Evolutionary conservation across 2,797 vertebrate species (phyloP).

Genomic region (Takifugu ocellatus): DNA sequence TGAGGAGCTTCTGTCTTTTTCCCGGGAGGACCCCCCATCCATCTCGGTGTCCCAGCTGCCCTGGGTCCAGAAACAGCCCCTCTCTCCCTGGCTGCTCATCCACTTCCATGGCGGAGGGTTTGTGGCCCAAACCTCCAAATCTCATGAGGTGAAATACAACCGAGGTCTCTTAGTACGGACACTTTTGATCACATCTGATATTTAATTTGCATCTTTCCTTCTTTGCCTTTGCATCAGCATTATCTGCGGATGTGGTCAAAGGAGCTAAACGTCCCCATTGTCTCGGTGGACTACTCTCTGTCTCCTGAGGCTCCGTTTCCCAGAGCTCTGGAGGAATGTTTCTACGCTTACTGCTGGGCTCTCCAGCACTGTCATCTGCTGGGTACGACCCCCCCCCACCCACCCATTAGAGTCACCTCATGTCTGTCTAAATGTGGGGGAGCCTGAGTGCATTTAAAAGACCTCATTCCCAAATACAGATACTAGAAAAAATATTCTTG

Average conservation of each 20-base stretch:
- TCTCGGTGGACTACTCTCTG: slow-evolving; percentile 80
- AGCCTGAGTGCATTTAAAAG: too few species aligned
- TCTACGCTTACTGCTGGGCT: slow-evolving; percentile 82
- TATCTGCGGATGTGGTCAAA: slow-evolving; percentile 78
- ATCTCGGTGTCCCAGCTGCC: slow-evolving; percentile 67
- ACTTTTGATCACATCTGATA: background rate
- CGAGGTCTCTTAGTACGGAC: too few species aligned
- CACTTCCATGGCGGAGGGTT: slow-evolving; percentile 81
- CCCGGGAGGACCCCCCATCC: slow-evolving; percentile 63
- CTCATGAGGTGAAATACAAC: slow-evolving; percentile 69
- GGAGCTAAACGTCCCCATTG: slow-evolving; percentile 69
- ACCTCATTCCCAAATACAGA: too few species aligned
- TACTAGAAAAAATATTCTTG: too few species aligned
- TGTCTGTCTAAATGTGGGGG: background rate
- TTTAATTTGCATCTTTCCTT: background rate
- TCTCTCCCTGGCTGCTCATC: slow-evolving; percentile 74
- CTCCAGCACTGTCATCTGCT: slow-evolving; percentile 76
- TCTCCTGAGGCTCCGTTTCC: slow-evolving; percentile 79
- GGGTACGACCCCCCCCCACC: slow-evolving; percentile 42
- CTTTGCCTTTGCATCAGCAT: slow-evolving; percentile 43
- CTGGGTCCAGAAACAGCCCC: slow-evolving; percentile 65
- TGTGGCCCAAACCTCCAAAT: slow-evolving; percentile 79
- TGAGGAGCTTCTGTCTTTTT: slow-evolving; percentile 73
- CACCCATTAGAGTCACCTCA: too few species aligned
- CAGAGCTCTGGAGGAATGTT: slow-evolving; percentile 80